Percentiles rank a stretch among this genome's conserved stretches.
Conservation (phyloP, 2,888 invertebrate species). For the Hemicrepidius hirtus region DNA sequence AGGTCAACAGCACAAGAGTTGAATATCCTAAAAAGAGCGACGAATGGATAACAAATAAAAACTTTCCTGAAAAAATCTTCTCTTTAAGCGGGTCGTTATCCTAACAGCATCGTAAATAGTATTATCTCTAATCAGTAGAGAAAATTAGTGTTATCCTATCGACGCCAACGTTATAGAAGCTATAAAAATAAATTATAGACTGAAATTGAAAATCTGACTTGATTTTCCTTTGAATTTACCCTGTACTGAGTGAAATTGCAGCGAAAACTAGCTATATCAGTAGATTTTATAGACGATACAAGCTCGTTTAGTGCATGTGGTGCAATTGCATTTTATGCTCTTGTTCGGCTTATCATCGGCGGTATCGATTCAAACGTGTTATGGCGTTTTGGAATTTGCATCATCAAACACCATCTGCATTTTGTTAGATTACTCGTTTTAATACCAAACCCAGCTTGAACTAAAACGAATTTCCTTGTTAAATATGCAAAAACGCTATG, state of each 20-base stretch:
- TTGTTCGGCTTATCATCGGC: neutral
- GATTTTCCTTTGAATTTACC: neutral
- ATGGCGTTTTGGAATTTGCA: neutral
- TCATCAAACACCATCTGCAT: neutral
- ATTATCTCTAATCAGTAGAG: constrained; percentile 6
- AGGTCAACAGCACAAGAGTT: constrained; percentile 2
- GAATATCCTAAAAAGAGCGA: neutral
- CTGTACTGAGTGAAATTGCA: neutral
- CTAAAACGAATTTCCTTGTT: too few species aligned
- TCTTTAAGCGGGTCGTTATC: neutral
- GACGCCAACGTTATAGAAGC: neutral
- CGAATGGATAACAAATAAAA: neutral
- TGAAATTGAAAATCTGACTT: neutral
- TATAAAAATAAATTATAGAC: neutral
- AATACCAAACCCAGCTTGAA: too few species aligned
- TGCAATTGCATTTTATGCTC: constrained; percentile 1
- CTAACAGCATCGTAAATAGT: neutral
- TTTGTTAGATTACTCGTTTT: neutral
- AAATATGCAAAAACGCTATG: too few species aligned
- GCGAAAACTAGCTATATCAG: neutral
- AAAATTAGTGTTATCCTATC: constrained; percentile 6
- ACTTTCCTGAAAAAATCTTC: neutral
- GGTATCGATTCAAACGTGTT: neutral
- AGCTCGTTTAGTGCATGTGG: neutral
- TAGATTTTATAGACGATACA: neutral